Evolutionary conservation across 2,797 vertebrate genomes (phyloP).

Genomic region (Acomys russatus): DNA sequence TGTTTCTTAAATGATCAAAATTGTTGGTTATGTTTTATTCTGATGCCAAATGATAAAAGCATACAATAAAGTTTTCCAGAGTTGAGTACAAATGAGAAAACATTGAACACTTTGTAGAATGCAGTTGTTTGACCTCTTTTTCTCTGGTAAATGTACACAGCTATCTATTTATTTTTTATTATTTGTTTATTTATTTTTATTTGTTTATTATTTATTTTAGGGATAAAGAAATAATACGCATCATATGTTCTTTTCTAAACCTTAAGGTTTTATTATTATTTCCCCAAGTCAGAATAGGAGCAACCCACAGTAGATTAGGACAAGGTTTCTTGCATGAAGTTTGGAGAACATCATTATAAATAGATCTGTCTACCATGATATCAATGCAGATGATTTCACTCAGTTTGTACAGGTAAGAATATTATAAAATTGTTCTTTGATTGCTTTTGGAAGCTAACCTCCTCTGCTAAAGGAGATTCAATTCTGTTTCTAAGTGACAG

Average conservation of each 20-base stretch:
- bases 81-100: slow-evolving; percentile 27
- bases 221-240: neutral
- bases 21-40: neutral
- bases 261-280: slow-evolving; percentile 8
- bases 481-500: neutral
- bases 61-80: neutral
- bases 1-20: slow-evolving; percentile 57
- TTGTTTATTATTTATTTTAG: neutral
- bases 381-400: neutral
- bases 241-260: neutral
- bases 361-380: neutral
- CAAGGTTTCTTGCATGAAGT: neutral
- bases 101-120: slow-evolving; percentile 17
- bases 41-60: slow-evolving; percentile 1
- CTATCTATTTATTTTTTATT: neutral
- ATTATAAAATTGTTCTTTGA: slow-evolving; percentile 38
- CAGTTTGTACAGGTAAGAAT: neutral
- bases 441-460: neutral
- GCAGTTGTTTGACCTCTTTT: slow-evolving; percentile 16
- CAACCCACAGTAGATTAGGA: slow-evolving; percentile 27
- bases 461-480: neutral
- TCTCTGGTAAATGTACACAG: neutral
- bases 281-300: neutral
- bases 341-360: slow-evolving; percentile 22
- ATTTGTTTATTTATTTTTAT: too few species aligned